phyloP scores from a whole-genome alignment of 2,797 vertebrate genomes.

The Eleutherodactylus coqui region DNA sequence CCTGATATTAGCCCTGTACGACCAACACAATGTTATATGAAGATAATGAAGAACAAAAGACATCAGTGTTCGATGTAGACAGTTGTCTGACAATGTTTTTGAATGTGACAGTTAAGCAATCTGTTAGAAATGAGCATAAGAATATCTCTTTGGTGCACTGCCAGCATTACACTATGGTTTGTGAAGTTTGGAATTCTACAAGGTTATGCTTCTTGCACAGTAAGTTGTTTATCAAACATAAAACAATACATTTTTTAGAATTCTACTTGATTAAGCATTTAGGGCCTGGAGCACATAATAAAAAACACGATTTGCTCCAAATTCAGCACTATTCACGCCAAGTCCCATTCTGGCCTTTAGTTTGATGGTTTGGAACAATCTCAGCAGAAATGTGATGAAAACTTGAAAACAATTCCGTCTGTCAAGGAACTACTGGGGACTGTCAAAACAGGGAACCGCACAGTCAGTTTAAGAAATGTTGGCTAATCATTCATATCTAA shows the following conservation, averaged over 20 bases:
- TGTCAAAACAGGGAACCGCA: background rate
- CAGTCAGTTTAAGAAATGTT: background rate
- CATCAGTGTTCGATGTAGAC: background rate
- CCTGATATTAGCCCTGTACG: no score
- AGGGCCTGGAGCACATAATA: background rate
- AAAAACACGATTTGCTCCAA: background rate
- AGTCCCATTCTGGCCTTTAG: slow-evolving; percentile 3
- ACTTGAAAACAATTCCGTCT: slow-evolving; percentile 25
- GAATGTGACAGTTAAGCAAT: background rate
- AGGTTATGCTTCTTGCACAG: background rate
- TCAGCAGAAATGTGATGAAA: slow-evolving; percentile 8
- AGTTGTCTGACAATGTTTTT: background rate
- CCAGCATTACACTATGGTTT: background rate
- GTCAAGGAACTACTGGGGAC: background rate
- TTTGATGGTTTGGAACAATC: background rate
- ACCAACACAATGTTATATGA: background rate
- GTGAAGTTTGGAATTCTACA: background rate
- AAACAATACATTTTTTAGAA: slow-evolving; percentile 16
- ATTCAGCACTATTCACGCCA: background rate
- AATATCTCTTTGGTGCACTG: background rate
- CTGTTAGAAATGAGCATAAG: background rate
- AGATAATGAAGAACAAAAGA: background rate
- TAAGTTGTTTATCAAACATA: background rate
- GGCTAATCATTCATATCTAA: background rate
- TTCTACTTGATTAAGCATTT: slow-evolving; percentile 12